Percentiles rank a stretch among this genome's conserved stretches.
phyloP scores from a whole-genome alignment of 2,888 invertebrate species.

The Liopterus haemorrhoidalis region DNA sequence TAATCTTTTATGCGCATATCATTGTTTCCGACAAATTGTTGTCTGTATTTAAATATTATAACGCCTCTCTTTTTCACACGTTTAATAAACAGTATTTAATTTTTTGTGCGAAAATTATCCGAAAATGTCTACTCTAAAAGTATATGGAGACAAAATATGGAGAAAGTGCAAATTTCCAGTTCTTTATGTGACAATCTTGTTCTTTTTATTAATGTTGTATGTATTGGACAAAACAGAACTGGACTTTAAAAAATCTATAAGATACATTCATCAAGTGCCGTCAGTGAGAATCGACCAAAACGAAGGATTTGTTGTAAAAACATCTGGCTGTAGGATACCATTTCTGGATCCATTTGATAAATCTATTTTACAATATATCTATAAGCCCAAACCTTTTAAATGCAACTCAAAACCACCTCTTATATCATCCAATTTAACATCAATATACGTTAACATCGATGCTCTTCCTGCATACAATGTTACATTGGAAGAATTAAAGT shows the following conservation, averaged over 20 bases:
- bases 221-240: constrained; percentile 12
- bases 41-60: no score
- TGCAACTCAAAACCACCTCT: constrained; percentile 54
- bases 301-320: constrained; percentile 46
- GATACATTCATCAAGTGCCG: constrained; percentile 7
- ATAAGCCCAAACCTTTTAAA: constrained; percentile 46
- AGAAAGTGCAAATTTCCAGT: constrained; percentile 12
- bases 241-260: constrained; percentile 9
- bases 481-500: constrained; percentile 47
- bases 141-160: no score
- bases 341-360: constrained; percentile 57
- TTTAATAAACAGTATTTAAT: no score
- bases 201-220: constrained; percentile 12
- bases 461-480: constrained; percentile 50
- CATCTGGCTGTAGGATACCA: constrained; percentile 63
- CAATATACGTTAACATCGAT: constrained; percentile 51
- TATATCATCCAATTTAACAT: constrained; percentile 54
- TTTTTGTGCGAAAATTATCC: no score
- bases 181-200: constrained; percentile 11
- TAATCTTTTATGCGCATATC: no score
- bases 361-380: constrained; percentile 51
- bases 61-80: no score
- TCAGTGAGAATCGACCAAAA: constrained; percentile 3
- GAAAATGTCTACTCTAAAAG: no score
- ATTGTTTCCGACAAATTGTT: no score